These are phyloP conservation scores for Cryptomyrus ogoouensis DNA, from an alignment of 2,113 vertebrate species.

Conservation along the genomic window DNA sequence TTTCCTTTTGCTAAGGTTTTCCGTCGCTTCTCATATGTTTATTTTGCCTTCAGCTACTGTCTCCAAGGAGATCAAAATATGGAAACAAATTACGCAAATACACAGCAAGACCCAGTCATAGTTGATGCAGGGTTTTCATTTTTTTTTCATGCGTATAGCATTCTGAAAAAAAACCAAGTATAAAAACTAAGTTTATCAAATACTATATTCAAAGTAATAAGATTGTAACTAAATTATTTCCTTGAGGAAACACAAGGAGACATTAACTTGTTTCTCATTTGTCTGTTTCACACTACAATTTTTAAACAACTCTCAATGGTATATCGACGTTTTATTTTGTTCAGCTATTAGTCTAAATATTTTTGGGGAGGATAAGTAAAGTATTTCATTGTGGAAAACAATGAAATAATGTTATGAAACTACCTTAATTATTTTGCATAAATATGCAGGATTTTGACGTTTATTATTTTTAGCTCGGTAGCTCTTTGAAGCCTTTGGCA, in stretches of 20 bases:
- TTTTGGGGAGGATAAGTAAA: background rate
- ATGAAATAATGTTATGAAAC: background rate
- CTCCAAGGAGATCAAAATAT: conserved; percentile 41
- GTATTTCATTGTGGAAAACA: background rate
- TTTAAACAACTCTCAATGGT: background rate
- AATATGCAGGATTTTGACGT: background rate
- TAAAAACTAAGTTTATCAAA: background rate
- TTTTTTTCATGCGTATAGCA: background rate
- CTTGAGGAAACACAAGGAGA: background rate
- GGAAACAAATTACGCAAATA: conserved; percentile 35
- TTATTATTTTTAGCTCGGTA: background rate
- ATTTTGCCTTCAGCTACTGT: conserved; percentile 44
- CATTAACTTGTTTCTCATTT: background rate
- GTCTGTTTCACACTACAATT: background rate
- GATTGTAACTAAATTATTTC: background rate
- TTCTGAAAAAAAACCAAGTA: background rate
- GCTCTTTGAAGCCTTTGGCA: background rate
- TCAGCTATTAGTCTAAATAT: background rate
- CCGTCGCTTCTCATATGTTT: conserved; percentile 32
- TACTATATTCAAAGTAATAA: background rate
- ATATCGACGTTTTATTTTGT: background rate
- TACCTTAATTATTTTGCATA: background rate
- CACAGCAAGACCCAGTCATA: conserved; percentile 39
- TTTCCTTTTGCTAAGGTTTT: background rate
- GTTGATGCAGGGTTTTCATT: background rate